Conservation (phyloP, 2,888 invertebrate species). For the Pseudococcus jackbeardsleyi region DNA sequence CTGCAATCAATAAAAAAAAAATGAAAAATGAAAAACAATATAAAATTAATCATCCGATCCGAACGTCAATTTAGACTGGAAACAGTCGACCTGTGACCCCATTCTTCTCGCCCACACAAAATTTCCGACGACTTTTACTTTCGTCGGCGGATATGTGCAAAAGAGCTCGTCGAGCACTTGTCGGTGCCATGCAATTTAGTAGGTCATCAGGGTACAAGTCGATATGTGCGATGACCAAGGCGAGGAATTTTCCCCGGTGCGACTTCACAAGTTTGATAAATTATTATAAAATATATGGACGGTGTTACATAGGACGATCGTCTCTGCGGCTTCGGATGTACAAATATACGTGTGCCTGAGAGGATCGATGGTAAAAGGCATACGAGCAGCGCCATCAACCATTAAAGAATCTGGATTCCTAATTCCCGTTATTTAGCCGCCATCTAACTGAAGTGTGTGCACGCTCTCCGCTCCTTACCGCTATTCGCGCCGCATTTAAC, state of each 20-base stretch:
- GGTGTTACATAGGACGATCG: background rate
- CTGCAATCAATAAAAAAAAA: no score
- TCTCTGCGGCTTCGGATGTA: background rate
- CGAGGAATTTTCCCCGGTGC: background rate
- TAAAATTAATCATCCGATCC: background rate
- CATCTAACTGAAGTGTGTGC: constrained; percentile 56
- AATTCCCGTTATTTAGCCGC: constrained; percentile 64
- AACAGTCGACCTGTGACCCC: constrained; percentile 18
- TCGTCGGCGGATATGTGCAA: background rate
- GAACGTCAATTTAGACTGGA: background rate
- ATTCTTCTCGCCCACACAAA: constrained; percentile 44
- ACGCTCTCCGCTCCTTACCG: constrained; percentile 20
- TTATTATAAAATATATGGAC: constrained; percentile 22
- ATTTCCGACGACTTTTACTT: constrained; percentile 40
- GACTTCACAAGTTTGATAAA: background rate
- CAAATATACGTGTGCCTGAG: background rate
- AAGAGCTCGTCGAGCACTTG: background rate
- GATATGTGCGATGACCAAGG: background rate
- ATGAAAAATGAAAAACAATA: background rate
- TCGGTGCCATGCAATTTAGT: background rate
- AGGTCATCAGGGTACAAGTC: constrained; percentile 36
- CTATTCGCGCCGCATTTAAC: constrained; percentile 39
- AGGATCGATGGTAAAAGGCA: background rate
- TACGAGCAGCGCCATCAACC: constrained; percentile 50
- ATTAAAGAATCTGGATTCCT: constrained; percentile 64